Percentiles rank a stretch among this genome's conserved stretches.
These are phyloP conservation scores for Eidolon helvum DNA, from an alignment of 2,113 vertebrate species.

Conservation along the genomic window DNA sequence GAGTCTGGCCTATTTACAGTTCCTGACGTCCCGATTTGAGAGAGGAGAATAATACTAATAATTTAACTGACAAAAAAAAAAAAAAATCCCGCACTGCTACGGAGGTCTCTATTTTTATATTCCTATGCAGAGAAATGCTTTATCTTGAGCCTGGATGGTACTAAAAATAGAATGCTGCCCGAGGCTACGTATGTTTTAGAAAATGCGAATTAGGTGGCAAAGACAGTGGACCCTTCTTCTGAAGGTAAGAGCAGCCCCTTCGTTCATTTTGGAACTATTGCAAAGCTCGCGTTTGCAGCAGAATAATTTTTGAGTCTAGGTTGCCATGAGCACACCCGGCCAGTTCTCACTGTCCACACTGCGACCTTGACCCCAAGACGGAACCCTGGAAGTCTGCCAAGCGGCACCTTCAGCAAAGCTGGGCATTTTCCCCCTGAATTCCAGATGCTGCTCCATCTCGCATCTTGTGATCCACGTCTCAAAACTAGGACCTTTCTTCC, in stretches of 20 bases:
- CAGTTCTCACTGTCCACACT: accelerated
- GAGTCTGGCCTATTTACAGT: background rate
- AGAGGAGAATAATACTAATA: background rate
- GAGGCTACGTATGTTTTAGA: background rate
- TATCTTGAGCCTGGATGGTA: accelerated
- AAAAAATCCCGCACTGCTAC: background rate
- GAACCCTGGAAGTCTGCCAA: background rate
- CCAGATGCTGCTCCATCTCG: accelerated
- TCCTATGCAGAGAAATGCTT: background rate
- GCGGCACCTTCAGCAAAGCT: accelerated
- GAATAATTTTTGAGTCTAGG: background rate
- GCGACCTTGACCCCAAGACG: accelerated
- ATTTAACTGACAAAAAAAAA: background rate
- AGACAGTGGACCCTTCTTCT: too few species aligned
- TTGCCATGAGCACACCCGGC: background rate
- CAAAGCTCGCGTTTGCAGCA: accelerated
- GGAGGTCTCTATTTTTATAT: background rate
- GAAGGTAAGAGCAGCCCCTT: background rate
- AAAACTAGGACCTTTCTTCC: background rate
- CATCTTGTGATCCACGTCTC: background rate
- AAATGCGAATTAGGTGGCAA: background rate
- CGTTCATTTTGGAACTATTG: accelerated
- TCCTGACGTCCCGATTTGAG: background rate
- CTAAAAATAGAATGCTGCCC: background rate
- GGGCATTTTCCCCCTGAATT: background rate